These are phyloP conservation scores for Brachyalestes nurse DNA, from an alignment of 2,797 vertebrate species.

Conservation along the genomic window DNA sequence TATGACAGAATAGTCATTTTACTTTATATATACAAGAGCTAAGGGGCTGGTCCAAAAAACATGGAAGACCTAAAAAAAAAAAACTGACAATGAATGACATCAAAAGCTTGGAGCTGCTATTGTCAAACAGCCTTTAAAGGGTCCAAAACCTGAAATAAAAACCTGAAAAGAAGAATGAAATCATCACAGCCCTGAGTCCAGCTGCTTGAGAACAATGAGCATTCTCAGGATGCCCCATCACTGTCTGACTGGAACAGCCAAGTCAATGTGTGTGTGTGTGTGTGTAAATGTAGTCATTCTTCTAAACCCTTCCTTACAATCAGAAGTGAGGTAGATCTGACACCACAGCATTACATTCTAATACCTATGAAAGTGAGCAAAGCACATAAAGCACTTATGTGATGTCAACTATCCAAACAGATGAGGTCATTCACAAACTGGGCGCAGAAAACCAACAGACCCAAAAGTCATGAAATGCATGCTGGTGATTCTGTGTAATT, in stretches of 20 bases:
- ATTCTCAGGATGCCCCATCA: constrained; percentile 59
- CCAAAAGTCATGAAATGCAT: not conserved
- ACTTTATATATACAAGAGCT: too few relatives aligned
- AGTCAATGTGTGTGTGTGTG: too few relatives aligned
- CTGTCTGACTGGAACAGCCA: constrained; percentile 7
- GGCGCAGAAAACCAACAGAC: not conserved
- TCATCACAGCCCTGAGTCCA: constrained; percentile 15
- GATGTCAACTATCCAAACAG: too few relatives aligned
- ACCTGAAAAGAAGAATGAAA: constrained; percentile 2
- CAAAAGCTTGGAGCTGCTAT: constrained; percentile 1
- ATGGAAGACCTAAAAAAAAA: too few relatives aligned
- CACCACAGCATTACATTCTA: too few relatives aligned
- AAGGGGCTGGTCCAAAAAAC: too few relatives aligned
- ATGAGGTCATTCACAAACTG: too few relatives aligned
- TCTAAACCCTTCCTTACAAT: not conserved
- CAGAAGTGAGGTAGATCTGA: constrained; percentile 18
- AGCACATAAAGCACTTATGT: too few relatives aligned
- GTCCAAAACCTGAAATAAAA: constrained; percentile 2
- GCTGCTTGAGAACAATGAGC: constrained; percentile 69
- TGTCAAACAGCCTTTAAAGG: constrained; percentile 9
- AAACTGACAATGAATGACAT: constrained; percentile 15
- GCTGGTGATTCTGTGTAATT: not conserved
- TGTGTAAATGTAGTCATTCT: not conserved
- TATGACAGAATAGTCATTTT: too few relatives aligned
- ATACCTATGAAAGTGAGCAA: too few relatives aligned